Conservation (phyloP, 1,140 invertebrate genomes). For the Leptinotarsa texana region DNA sequence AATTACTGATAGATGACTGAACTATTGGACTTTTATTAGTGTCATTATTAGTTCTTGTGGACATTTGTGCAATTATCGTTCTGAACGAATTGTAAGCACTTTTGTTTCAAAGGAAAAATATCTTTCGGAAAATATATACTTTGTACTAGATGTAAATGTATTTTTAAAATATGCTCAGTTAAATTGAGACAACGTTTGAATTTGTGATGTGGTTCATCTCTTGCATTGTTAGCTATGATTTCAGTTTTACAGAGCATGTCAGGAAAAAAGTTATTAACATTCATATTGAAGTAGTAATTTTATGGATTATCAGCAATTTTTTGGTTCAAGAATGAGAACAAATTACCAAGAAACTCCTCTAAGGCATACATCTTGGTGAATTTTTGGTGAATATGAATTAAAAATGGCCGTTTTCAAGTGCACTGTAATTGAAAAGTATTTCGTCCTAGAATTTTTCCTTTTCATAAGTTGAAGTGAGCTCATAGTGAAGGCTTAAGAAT, state of each 20-base stretch:
- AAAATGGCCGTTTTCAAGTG: no score
- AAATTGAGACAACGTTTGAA: slow-evolving; percentile 35
- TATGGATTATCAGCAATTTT: not conserved
- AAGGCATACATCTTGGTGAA: no score
- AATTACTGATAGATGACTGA: slow-evolving; percentile 34
- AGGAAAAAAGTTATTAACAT: no score
- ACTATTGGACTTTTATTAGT: slow-evolving; percentile 17
- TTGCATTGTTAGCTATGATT: not conserved
- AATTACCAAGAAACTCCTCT: not conserved
- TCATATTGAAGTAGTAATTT: no score
- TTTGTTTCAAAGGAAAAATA: slow-evolving; percentile 29
- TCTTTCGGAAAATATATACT: slow-evolving; percentile 36
- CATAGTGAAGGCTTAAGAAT: no score
- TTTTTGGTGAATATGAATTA: no score
- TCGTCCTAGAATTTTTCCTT: no score
- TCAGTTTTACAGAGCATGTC: no score
- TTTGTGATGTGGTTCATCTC: not conserved
- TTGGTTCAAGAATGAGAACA: not conserved
- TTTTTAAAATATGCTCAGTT: slow-evolving; percentile 45
- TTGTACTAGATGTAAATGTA: slow-evolving; percentile 37
- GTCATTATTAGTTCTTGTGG: slow-evolving; percentile 29
- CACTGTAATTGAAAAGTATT: no score
- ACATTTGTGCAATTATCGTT: slow-evolving; percentile 40
- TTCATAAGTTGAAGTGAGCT: no score
- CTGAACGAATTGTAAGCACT: slow-evolving; percentile 37